phyloP scores from a whole-genome alignment of 1,140 invertebrate genomes.

The Pseudachorutes palmiensis region DNA sequence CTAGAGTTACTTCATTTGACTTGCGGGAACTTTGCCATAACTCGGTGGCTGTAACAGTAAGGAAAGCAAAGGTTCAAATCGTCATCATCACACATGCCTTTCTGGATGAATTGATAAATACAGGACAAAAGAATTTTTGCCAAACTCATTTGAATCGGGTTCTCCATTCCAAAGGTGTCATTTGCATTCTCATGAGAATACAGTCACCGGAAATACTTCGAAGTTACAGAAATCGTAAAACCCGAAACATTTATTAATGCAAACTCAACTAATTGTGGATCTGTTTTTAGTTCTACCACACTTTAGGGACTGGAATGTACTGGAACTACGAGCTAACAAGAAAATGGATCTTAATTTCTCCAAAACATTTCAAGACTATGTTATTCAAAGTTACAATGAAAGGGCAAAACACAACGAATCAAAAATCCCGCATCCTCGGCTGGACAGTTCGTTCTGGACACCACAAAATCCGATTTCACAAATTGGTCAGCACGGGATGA shows the following conservation, averaged over 20 bases:
- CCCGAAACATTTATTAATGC: not conserved
- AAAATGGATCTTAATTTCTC: not conserved
- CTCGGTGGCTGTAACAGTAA: not conserved
- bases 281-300: not conserved
- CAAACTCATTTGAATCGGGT: conserved; percentile 1
- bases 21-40: conserved; percentile 5
- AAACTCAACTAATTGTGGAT: not conserved
- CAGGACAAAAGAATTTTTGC: not conserved
- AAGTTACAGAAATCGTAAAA: not conserved
- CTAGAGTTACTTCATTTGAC: not conserved
- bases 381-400: not conserved
- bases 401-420: conserved; percentile 1
- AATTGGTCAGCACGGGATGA: not conserved
- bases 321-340: not conserved
- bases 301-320: conserved; percentile 1
- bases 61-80: conserved; percentile 6
- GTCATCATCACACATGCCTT: not conserved
- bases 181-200: not conserved
- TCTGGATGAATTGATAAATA: not conserved
- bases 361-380: conserved; percentile 2
- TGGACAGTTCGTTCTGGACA: too few species aligned
- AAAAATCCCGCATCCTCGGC: not conserved
- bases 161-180: not conserved
- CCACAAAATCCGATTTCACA: too few species aligned
- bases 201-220: not conserved